These are phyloP conservation scores for Rhinolophus sinicus DNA, from an alignment of 2,113 vertebrate species.

Conservation along the genomic window DNA sequence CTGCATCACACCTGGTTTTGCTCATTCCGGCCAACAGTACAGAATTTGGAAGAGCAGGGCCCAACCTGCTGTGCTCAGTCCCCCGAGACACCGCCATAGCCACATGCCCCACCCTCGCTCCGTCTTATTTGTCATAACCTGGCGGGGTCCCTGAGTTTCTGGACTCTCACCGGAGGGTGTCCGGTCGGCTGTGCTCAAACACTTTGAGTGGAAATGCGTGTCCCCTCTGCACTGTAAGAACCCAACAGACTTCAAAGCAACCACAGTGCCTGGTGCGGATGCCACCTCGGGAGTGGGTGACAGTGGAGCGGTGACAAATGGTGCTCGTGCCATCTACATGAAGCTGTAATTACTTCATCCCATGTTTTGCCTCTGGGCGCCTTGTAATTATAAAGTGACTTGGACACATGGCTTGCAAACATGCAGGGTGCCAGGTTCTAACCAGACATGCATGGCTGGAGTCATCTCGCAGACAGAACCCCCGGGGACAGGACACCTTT, in stretches of 20 bases:
- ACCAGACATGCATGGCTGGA: not conserved
- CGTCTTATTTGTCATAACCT: too few relatives aligned
- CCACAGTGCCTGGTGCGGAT: accelerated
- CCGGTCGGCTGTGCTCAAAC: accelerated
- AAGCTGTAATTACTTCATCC: constrained; percentile 26
- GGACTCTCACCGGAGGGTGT: accelerated
- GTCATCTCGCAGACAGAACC: too few relatives aligned
- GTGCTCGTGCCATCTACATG: not conserved
- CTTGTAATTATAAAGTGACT: not conserved
- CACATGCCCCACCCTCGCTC: not conserved
- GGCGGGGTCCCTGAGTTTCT: not conserved
- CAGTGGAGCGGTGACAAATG: accelerated
- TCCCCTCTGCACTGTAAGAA: not conserved
- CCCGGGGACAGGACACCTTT: too few relatives aligned
- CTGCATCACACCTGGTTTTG: accelerated
- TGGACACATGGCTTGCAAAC: not conserved
- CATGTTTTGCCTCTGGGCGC: not conserved
- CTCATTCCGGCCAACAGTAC: accelerated
- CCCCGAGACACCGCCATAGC: accelerated
- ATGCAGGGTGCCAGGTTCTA: not conserved
- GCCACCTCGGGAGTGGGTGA: not conserved
- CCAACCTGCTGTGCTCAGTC: constrained; percentile 13
- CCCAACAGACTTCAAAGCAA: accelerated
- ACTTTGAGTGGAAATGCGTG: accelerated
- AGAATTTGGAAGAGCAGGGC: not conserved